phyloP scores from a whole-genome alignment of 2,888 invertebrate species.

The Leptopilina syphax region DNA sequence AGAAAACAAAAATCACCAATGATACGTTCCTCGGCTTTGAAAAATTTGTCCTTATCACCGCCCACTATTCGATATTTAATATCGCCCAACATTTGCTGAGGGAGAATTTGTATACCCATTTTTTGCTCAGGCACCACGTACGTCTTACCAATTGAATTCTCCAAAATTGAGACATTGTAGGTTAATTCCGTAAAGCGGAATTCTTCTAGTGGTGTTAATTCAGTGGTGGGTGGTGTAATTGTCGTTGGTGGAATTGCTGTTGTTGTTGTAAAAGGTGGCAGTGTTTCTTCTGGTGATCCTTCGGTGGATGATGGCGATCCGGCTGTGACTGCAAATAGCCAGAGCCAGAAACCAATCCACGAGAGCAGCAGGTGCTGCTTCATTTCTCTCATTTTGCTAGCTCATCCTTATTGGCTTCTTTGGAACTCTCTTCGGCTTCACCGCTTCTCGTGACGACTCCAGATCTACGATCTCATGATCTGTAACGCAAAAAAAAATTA shows the following conservation, averaged over 20 bases:
- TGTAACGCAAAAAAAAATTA: slow-evolving; percentile 35
- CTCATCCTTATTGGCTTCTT: slow-evolving; percentile 68
- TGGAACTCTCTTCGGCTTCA: slow-evolving; percentile 26
- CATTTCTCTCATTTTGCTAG: slow-evolving; percentile 74
- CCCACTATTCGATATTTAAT: slow-evolving; percentile 91
- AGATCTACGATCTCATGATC: slow-evolving; percentile 42
- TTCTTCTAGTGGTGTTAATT: slow-evolving; percentile 61
- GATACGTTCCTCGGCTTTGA: slow-evolving; percentile 92
- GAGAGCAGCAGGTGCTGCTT: slow-evolving; percentile 72
- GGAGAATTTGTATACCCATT: slow-evolving; percentile 86
- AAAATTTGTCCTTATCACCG: slow-evolving; percentile 93
- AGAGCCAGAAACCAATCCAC: slow-evolving; percentile 74
- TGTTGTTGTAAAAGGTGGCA: neutral
- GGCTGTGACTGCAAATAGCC: slow-evolving; percentile 70
- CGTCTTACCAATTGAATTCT: slow-evolving; percentile 95
- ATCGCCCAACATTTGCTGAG: slow-evolving; percentile 73
- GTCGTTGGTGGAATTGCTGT: neutral
- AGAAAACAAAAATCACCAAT: slow-evolving; percentile 98
- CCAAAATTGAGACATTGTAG: slow-evolving; percentile 94
- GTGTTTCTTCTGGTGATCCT: slow-evolving; percentile 48
- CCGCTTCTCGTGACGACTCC: slow-evolving; percentile 10
- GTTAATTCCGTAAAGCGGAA: slow-evolving; percentile 85
- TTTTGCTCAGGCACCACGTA: slow-evolving; percentile 87
- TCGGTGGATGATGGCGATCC: slow-evolving; percentile 61
- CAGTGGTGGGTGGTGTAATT: slow-evolving; percentile 44